Percentiles rank a stretch among this genome's conserved stretches.
Conservation (phyloP, 2,888 invertebrate species). For the Suillia variegata region DNA sequence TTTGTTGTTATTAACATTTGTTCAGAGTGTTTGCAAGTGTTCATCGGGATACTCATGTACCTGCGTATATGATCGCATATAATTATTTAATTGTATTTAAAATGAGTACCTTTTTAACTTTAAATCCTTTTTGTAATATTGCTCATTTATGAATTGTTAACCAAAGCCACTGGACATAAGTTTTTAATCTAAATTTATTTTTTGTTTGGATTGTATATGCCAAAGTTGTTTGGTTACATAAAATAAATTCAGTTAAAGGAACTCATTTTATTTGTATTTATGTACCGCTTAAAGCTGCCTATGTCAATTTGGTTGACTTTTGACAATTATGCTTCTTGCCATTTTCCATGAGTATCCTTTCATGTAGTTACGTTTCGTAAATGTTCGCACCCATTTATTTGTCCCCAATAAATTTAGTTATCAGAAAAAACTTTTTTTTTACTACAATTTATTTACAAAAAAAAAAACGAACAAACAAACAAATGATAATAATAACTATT, state of each 20-base stretch:
- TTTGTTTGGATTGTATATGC: too few relatives aligned
- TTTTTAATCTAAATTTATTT: neutral
- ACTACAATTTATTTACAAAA: slow-evolving; percentile 39
- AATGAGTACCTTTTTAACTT: too few relatives aligned
- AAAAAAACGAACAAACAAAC: slow-evolving; percentile 16
- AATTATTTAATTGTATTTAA: neutral
- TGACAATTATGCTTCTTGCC: too few relatives aligned
- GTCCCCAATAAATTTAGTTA: slow-evolving; percentile 59
- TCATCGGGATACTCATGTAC: neutral
- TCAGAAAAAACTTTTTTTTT: slow-evolving; percentile 50
- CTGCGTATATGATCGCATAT: neutral
- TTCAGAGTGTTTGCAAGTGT: neutral
- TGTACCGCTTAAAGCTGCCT: too few relatives aligned
- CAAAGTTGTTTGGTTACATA: slow-evolving; percentile 44
- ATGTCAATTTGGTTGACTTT: too few relatives aligned
- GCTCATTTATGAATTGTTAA: neutral
- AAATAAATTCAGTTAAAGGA: too few relatives aligned
- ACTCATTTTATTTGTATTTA: too few relatives aligned
- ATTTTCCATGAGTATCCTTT: too few relatives aligned
- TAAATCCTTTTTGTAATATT: neutral
- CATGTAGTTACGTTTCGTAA: slow-evolving; percentile 30
- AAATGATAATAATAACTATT: too few relatives aligned
- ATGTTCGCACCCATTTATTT: slow-evolving; percentile 55
- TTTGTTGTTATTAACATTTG: neutral
- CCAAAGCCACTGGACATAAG: neutral